Base-by-base conservation (phyloP, 1,140 invertebrate species). In the Tribolium madens region DNA sequence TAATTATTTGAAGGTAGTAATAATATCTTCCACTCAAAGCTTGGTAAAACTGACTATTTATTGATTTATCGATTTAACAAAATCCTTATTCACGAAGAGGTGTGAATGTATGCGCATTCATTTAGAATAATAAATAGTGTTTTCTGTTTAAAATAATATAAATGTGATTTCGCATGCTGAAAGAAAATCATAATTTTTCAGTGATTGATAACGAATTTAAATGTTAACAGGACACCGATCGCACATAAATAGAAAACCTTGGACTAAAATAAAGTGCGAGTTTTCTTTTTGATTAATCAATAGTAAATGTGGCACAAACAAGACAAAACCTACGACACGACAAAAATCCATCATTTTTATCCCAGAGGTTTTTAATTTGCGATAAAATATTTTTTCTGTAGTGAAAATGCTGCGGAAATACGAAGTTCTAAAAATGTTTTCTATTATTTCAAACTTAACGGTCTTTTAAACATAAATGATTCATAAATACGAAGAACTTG, bases 131-230 rank as follows among this genome's bases (percentile, higher is more conserved):
- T 6, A 64, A 64, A 64, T 26, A 42, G n/a, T 18, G 21, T 64
- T 64, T 57, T 26, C 18, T 60, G 53, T 60, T 60, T 21, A 60
- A 60, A 60, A n/a, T 60, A 21, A 26, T 33, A n/a, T 33, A 15
- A 64, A 12, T n/a, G 6, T 33, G n/a, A 33, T 64, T 64, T 33
- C 26, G 17, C 57, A 64, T 31, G 57, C 21, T 33, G 57, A 64
- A 64, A 64, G 57, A 64, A 64, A 64, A 64, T 64, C 21, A 33
- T 64, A 31, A 64, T 64, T 33, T 64, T 57, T 64, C 57, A 33
- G 21, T 33, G 57, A 64, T 33, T 64, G 57, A 64, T 64, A 64
- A 64, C 26, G 57, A n/a, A 64, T 33, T 64, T 64, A 64, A 64
- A 64, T 31, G 57, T 64, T 64, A 64, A 33, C n/a, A 31, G 57